Conservation (phyloP, 2,888 invertebrate species). For the Zelleria hepariella region DNA sequence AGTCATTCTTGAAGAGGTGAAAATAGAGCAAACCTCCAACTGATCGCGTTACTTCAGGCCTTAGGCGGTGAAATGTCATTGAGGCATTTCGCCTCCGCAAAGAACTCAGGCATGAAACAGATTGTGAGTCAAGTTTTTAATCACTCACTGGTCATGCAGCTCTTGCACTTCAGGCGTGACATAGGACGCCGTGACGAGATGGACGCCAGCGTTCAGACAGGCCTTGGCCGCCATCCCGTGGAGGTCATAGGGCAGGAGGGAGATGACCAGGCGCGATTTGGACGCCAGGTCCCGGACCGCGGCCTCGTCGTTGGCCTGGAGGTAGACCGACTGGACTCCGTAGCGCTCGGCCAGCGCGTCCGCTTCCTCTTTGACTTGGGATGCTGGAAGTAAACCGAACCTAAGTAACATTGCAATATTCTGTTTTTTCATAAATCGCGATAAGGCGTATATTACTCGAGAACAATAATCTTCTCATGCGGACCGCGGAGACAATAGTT, state of each 20-base stretch:
- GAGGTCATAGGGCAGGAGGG: conserved; percentile 90
- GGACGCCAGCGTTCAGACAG: conserved; percentile 88
- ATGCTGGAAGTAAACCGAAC: conserved; percentile 61
- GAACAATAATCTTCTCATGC: too few species aligned
- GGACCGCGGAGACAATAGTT: too few species aligned
- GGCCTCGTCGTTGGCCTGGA: conserved; percentile 84
- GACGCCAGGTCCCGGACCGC: conserved; percentile 80
- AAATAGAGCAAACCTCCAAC: too few species aligned
- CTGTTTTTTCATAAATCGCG: not conserved
- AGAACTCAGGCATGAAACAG: too few species aligned
- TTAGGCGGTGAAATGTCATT: too few species aligned
- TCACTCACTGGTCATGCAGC: conserved; percentile 79
- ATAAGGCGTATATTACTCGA: too few species aligned
- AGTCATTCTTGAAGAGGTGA: too few species aligned
- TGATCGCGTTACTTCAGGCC: too few species aligned
- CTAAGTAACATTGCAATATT: too few species aligned
- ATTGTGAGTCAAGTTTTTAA: too few species aligned
- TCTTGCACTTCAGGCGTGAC: conserved; percentile 86
- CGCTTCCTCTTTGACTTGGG: conserved; percentile 89
- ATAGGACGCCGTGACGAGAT: conserved; percentile 98
- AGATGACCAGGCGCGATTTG: conserved; percentile 83
- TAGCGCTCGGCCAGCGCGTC: conserved; percentile 85
- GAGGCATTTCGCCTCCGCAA: too few species aligned
- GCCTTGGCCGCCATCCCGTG: conserved; percentile 89
- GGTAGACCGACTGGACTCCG: conserved; percentile 83